Conservation (phyloP, 2,113 vertebrate species). For the Ictalurus punctatus region DNA sequence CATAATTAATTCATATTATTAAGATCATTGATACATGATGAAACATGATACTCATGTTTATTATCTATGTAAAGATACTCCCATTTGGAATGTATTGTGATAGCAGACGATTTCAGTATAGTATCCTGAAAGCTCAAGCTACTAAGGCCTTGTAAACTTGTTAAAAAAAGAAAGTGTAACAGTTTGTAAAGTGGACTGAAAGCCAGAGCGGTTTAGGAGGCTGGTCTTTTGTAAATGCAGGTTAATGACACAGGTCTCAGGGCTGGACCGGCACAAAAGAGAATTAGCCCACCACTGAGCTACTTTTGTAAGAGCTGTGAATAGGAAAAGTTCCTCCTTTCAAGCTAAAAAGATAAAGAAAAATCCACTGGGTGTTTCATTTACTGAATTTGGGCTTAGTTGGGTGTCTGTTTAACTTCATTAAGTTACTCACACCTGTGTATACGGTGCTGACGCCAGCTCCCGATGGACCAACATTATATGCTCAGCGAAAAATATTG, state of each 20-base stretch:
- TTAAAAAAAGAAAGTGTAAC: not conserved
- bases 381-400: constrained; percentile 19
- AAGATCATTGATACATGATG: not conserved
- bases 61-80: not conserved
- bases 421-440: constrained; percentile 38
- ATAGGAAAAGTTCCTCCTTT: constrained; percentile 15
- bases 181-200: constrained; percentile 34
- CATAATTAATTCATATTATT: not conserved
- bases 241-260: constrained; percentile 43
- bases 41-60: not conserved
- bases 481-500: constrained; percentile 1
- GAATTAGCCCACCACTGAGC: constrained; percentile 38
- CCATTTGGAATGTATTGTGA: not conserved
- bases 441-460: constrained; percentile 2
- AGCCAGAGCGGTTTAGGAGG: constrained; percentile 16
- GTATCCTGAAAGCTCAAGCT: not conserved
- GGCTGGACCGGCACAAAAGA: constrained; percentile 1
- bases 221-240: constrained; percentile 32
- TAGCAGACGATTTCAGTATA: not conserved
- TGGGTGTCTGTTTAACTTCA: constrained; percentile 33
- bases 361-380: constrained; percentile 40
- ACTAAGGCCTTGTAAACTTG: not conserved
- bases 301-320: constrained; percentile 29
- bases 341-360: constrained; percentile 23
- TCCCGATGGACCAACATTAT: not conserved